Evolutionary conservation across 2,113 vertebrate species (phyloP).

Genomic region (Sprattus sprattus): DNA sequence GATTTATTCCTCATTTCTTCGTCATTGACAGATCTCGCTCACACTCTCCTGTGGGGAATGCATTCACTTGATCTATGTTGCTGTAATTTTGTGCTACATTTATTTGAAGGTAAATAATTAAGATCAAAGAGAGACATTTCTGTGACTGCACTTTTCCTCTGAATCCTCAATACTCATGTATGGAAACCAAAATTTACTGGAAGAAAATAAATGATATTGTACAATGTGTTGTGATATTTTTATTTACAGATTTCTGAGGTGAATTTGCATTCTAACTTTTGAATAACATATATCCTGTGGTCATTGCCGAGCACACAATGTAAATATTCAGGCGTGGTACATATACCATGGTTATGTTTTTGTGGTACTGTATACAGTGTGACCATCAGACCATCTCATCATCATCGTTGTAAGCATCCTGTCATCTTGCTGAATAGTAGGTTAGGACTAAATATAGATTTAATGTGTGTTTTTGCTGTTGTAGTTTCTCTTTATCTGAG

Average conservation of each 20-base stretch:
- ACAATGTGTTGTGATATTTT: conserved; percentile 69
- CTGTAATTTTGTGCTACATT: conserved; percentile 85
- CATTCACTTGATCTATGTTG: conserved; percentile 79
- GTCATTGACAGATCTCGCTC: conserved; percentile 61
- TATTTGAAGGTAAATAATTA: conserved; percentile 63
- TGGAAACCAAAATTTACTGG: conserved; percentile 83
- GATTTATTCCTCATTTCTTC: conserved; percentile 41
- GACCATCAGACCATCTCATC: background rate
- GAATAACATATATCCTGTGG: background rate
- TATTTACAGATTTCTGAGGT: background rate
- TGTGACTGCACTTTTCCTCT: conserved; percentile 82
- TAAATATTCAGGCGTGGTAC: background rate
- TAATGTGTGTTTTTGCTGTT: too few relatives aligned
- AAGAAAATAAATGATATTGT: conserved; percentile 86
- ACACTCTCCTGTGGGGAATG: conserved; percentile 73
- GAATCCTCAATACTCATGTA: conserved; percentile 80
- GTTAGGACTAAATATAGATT: too few relatives aligned
- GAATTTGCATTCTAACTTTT: background rate
- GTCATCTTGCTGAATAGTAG: too few relatives aligned
- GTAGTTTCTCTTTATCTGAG: too few relatives aligned
- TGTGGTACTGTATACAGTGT: background rate
- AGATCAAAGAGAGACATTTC: conserved; percentile 66
- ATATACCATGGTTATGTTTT: background rate
- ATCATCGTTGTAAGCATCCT: background rate
- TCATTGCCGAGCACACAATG: background rate